Base-by-base conservation (phyloP, 2,888 invertebrate species). In the Lasioglossum malachurum region DNA sequence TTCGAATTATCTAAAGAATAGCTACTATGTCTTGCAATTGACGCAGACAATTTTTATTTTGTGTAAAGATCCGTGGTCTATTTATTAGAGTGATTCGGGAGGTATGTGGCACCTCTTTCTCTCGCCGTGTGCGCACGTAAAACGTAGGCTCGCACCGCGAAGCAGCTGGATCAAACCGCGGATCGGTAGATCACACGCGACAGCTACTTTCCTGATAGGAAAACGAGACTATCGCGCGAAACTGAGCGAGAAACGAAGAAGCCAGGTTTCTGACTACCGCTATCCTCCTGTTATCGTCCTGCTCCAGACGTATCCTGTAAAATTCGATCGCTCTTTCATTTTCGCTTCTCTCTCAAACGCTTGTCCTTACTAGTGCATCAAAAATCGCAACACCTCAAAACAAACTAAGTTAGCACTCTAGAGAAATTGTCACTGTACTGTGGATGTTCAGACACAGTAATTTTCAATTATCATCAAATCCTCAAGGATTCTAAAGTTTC, bases 281-380 rank as follows among this genome's bases (percentile, higher is more conserved):
- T 87, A 83, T 86, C 75, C 80, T 87, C 27, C 64, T 64, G 60
- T 64, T 86, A 49, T 80, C 69, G 46, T 77, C 71, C 27, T 41
- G 53, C 49, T 75, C 64, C 35, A 8, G 31, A 46, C 14, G 23
- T 69, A 60, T 74, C 64, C n/a, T 49, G 69, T 23, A 31, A 67
- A 76, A 74, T 35, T 49, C 27, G 14, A 41, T 57, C 79, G 73
- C 14, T 67, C 60, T 77, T 46, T 23, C 23, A 31, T 64, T 57
- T 35, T 27, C 75, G 7, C 5, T 53, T 73, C 31, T 31, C 16
- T 19, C 19, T n/a, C 41, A 19, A 38, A 69, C 35, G 67, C 67
- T 69, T 23, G 35, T 14, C 16, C 16, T 16, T 7, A 7, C 31
- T 31, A 2, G 64, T 16, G 64, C 64, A 16, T 16, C 31, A 4